Conservation (phyloP, 2,113 vertebrate species). For the Helogale parvula region DNA sequence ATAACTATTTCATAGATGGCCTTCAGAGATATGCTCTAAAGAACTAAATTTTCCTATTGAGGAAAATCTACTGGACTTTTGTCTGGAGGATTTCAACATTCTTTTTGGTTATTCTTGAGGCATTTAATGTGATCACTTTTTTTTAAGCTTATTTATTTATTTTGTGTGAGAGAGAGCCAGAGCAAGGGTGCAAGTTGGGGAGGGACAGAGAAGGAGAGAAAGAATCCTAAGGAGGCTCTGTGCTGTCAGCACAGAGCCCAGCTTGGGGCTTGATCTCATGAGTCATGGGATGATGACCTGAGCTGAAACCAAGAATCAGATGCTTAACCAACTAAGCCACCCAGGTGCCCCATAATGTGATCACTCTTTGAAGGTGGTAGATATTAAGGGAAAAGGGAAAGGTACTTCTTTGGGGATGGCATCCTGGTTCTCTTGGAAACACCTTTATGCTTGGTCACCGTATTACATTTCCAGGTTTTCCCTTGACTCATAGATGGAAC, state of each 20-base stretch:
- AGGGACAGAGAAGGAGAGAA: too few species aligned
- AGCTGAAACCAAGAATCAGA: too few species aligned
- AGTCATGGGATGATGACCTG: too few species aligned
- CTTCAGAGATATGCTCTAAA: neutral
- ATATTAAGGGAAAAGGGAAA: neutral
- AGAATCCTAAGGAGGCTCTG: too few species aligned
- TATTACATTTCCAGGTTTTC: conserved; percentile 50
- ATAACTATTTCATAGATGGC: neutral
- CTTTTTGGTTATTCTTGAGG: neutral
- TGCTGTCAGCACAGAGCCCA: too few species aligned
- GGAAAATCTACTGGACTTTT: neutral
- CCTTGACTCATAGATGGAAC: conserved; percentile 46
- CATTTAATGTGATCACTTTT: neutral
- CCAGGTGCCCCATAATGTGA: too few species aligned
- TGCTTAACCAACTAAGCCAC: too few species aligned
- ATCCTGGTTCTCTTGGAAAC: neutral
- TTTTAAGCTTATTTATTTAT: too few species aligned
- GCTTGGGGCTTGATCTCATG: too few species aligned
- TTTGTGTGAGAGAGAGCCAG: too few species aligned
- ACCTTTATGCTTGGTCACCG: neutral
- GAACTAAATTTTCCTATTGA: neutral
- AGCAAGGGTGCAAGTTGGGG: too few species aligned
- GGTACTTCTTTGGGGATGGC: neutral
- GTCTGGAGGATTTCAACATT: neutral
- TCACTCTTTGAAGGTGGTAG: neutral